Base-by-base conservation (phyloP, 2,888 invertebrate species). In the Lumbricus terrestris region DNA sequence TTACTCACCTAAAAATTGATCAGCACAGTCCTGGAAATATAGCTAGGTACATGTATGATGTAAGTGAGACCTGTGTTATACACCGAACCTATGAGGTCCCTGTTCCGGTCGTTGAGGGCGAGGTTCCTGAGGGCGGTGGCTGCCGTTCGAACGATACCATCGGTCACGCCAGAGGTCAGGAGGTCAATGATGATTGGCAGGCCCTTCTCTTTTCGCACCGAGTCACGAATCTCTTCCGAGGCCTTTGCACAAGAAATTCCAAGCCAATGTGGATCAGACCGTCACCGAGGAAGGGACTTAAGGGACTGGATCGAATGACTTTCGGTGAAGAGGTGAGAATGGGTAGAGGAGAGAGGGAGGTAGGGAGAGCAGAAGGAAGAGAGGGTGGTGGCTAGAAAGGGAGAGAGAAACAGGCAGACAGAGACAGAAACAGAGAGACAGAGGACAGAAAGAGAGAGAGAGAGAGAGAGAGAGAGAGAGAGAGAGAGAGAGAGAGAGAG, bases 121-220 rank as follows among this genome's bases (percentile, higher is more conserved):
- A 99, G 96, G 95, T 99, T 99, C 92, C 99, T 96, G 54, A 99
- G 96, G 0, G 99, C 99, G 0, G 98, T 99, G 0, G 99, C 99
- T 85, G 99, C 98, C 2, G 99, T 98, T 95, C 99, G 99, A 23
- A 99, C 99, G 23, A 99, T 98, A 92, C 29, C 69, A n/a, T 69
- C 69, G 69, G 69, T 69, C 29, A 69, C 69, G 29, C 69, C 69
- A n/a, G 69, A 69, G n/a, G 29, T 69, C 69, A 69, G 69, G 0
- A 69, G 69, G 69, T 69, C 69, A 69, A 69, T 69, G 69, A 69
- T 69, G 69, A 69, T 69, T 69, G 69, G 69, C 69, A 69, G 69
- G 69, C 69, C 69, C 69, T 98, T 99, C 95, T 99, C 99, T 94
- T 99, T 99, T 91, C 99, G 96, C 5, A 99, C 99, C 29, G 98